Evolutionary conservation across 2,888 invertebrate genomes (phyloP), one percentile per base, ranked within the genome.

Genomic region (Calliopum simillimum): DNA sequence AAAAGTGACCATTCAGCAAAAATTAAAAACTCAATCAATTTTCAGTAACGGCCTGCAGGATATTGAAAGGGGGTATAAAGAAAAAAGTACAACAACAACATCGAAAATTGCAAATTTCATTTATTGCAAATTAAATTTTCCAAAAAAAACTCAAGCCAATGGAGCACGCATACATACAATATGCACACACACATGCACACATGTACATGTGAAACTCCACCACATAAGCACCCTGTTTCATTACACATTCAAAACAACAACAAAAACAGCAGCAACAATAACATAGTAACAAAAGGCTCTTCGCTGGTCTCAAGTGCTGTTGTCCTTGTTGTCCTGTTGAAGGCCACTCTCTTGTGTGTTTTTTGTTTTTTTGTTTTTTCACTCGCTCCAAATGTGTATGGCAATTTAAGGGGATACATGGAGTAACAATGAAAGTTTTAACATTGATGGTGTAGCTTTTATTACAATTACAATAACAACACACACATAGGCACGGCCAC

Each of bases 51-150:
- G 67, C 67, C 67, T 59, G n/a, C 21, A 25, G 58, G 47, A 47
- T 23, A 16, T 63, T n/a, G 49, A 49, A 19, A 49, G 6, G 49
- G n/a, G 13, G 44, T n/a, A 3, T 53, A 25, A 8, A 66, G 41
- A 19, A 65, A 59, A 19, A 67, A 3, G 13, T 1, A n/a, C n/a
- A 59, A 53, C 1, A 21, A 59, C 41, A 64, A 44, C 51, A 56
- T 46, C 44, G 58, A 58, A 63, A 64, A 14, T 25, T 25, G 66
- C 47, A 72, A 72, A 72, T 65, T 72, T 72, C 72, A 72, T 70
- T 72, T 72, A 70, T 70, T 62, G 68, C 70, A 72, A 72, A 72
- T 72, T 72, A 72, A 72, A 72, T 72, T 72, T 72, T 46, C 56
- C 59, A 59, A 47, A 58, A 58, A 67, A 59, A 59, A 59, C 49